Conservation (phyloP, 2,888 invertebrate species). For the Saturnia pavonia region DNA sequence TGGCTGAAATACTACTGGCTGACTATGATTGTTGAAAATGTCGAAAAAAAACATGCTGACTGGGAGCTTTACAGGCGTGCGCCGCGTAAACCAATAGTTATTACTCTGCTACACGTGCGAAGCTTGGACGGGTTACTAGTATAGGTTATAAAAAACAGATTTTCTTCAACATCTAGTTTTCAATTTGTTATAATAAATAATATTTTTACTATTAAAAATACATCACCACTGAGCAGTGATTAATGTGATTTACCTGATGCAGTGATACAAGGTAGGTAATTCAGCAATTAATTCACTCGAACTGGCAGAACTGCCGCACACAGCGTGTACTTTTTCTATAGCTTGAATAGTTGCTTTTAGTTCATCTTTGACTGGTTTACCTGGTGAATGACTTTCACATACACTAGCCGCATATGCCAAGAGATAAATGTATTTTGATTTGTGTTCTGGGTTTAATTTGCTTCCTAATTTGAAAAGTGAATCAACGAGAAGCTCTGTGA, state of each 20-base stretch:
- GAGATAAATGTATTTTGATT: conserved; percentile 97
- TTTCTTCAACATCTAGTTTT: no score
- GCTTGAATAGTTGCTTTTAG: conserved; percentile 94
- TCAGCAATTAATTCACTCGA: conserved; percentile 97
- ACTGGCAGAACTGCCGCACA: conserved; percentile 95
- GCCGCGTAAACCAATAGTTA: no score
- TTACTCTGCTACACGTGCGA: no score
- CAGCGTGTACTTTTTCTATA: conserved; percentile 94
- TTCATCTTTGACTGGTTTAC: conserved; percentile 93
- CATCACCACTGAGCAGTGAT: background rate
- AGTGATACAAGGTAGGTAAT: conserved; percentile 93
- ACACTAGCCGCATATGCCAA: conserved; percentile 97
- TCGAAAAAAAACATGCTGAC: no score
- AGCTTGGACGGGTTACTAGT: no score
- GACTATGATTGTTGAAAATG: no score
- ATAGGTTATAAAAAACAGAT: no score
- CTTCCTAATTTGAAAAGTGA: conserved; percentile 96
- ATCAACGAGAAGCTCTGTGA: conserved; percentile 92
- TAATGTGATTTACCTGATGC: conserved; percentile 85
- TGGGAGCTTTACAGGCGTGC: no score
- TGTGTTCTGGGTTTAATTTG: conserved; percentile 97
- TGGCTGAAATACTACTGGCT: no score
- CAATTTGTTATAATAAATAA: no score
- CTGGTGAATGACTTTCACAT: conserved; percentile 85
- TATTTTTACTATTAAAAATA: background rate